Percentiles rank a stretch among this genome's conserved stretches.
These are phyloP conservation scores for Callospermophilus lateralis DNA, from an alignment of 2,113 vertebrate genomes.

Conservation along the genomic window DNA sequence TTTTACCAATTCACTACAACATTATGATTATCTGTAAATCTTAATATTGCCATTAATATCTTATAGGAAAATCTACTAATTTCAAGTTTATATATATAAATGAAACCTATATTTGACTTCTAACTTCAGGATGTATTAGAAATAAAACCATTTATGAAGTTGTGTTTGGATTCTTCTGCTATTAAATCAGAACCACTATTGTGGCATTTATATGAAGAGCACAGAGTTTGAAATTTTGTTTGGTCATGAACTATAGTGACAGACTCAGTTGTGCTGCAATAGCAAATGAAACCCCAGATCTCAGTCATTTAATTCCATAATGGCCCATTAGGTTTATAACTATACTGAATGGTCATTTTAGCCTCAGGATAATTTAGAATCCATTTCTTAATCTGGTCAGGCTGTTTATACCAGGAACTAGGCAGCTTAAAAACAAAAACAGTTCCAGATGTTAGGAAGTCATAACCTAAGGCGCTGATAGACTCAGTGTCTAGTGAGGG, in stretches of 20 bases:
- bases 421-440: background rate
- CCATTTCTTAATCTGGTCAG: background rate
- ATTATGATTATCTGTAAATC: background rate
- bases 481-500: too few relatives aligned
- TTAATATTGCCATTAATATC: background rate
- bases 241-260: background rate
- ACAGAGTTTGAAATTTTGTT: background rate
- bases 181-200: background rate
- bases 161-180: background rate
- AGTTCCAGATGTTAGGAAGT: background rate
- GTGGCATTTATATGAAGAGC: background rate
- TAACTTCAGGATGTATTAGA: background rate
- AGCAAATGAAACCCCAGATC: background rate
- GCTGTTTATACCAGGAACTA: background rate
- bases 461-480: background rate
- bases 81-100: conserved; percentile 18
- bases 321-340: background rate
- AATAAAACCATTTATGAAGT: background rate
- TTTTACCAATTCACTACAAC: background rate
- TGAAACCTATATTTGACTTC: background rate
- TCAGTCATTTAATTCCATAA: background rate
- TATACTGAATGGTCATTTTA: background rate
- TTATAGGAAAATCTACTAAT: background rate
- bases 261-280: background rate
- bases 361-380: background rate